phyloP scores from a whole-genome alignment of 37 sponge, comb jelly and placozoan genomes.

The Chondrosia reniformis region DNA sequence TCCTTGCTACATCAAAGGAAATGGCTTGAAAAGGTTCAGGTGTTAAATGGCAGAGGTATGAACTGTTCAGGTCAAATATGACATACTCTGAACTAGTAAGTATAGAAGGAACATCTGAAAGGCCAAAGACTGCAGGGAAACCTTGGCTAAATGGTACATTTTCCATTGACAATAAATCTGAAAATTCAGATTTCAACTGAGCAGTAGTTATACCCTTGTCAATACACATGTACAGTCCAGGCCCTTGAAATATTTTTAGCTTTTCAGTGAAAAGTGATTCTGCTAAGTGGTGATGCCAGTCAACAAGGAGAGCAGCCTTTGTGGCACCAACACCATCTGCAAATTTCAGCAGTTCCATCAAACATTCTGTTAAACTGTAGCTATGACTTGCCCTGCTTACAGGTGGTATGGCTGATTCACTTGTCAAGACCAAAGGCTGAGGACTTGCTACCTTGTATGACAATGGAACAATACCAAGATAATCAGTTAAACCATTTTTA shows the following conservation, averaged over 20 bases:
- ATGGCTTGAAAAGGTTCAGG: neutral
- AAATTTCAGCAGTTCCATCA: neutral
- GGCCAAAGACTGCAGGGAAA: neutral
- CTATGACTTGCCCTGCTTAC: no score
- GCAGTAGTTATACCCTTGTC: no score
- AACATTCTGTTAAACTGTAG: no score
- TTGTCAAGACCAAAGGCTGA: neutral
- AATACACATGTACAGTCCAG: neutral
- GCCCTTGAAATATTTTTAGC: constrained; percentile 2
- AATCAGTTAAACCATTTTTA: neutral
- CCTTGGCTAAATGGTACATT: no score
- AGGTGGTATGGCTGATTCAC: neutral
- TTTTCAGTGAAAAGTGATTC: neutral
- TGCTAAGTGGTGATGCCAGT: constrained; percentile 2
- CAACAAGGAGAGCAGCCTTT: constrained; percentile 2
- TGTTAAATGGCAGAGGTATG: neutral
- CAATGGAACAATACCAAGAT: neutral
- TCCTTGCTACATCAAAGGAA: neutral
- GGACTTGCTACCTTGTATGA: neutral
- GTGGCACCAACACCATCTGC: constrained; percentile 21
- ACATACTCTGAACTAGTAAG: neutral
- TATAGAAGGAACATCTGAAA: neutral
- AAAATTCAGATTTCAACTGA: no score
- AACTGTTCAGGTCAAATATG: neutral
- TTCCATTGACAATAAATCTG: no score